Percentiles rank a stretch among this genome's conserved stretches.
These are phyloP conservation scores for Heliconius ismenius DNA, from an alignment of 2,888 invertebrate species.

Conservation along the genomic window DNA sequence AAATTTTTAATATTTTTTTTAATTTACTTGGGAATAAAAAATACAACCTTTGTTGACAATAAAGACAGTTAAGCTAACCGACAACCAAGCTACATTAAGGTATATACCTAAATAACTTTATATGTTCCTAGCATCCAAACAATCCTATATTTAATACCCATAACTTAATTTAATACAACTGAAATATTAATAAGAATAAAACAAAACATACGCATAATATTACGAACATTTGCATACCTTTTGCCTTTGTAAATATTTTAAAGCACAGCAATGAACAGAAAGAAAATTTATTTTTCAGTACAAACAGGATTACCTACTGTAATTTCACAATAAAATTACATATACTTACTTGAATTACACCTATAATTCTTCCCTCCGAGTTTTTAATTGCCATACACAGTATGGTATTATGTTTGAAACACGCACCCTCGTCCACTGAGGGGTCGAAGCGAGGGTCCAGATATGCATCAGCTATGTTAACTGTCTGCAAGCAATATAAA, in stretches of 20 bases:
- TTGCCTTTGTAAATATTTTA: neutral
- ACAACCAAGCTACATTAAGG: no score
- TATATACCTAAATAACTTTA: no score
- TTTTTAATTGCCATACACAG: conserved; percentile 98
- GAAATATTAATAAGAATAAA: neutral
- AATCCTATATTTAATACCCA: neutral
- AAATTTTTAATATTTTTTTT: no score
- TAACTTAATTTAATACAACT: neutral
- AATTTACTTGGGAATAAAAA: no score
- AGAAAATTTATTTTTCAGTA: neutral
- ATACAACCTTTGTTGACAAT: no score
- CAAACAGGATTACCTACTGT: neutral
- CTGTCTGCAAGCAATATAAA: conserved; percentile 83
- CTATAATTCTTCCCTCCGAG: conserved; percentile 94
- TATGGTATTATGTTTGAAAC: conserved; percentile 93
- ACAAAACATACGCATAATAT: neutral
- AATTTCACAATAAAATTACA: neutral
- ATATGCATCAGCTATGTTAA: conserved; percentile 95
- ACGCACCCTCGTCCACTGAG: conserved; percentile 90
- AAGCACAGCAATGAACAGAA: neutral
- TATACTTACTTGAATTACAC: conserved; percentile 88
- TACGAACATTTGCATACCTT: neutral
- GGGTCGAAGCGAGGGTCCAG: conserved; percentile 94
- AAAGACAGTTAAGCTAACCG: no score
- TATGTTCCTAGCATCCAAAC: neutral